Evolutionary conservation across 2,888 invertebrate species (phyloP).

Genomic region (Buathra laborator): DNA sequence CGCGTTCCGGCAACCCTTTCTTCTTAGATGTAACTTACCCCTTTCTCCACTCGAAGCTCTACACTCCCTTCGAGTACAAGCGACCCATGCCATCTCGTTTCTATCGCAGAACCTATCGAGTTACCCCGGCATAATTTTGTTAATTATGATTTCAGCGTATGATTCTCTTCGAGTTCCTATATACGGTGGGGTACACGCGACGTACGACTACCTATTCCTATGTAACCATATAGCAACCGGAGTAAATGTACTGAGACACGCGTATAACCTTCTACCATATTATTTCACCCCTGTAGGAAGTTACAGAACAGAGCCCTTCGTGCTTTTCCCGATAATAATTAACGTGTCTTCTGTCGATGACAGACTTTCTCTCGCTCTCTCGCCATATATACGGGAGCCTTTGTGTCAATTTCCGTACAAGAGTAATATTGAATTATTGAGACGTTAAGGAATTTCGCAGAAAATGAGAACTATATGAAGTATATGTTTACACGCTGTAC

Average conservation of each 20-base stretch:
- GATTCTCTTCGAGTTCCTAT: constrained; percentile 76
- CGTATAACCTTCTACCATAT: constrained; percentile 50
- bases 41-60: constrained; percentile 57
- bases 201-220: constrained; percentile 8
- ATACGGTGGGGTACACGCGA: constrained; percentile 7
- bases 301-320: constrained; percentile 6
- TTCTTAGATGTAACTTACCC: constrained; percentile 80
- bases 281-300: constrained; percentile 62
- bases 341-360: constrained; percentile 65
- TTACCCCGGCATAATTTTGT: constrained; percentile 84
- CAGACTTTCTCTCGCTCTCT: constrained; percentile 38
- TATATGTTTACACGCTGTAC: not conserved
- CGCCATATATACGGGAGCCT: constrained; percentile 24
- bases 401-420: constrained; percentile 55
- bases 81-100: constrained; percentile 65
- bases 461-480: too few species aligned
- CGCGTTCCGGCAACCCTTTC: constrained; percentile 79
- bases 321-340: constrained; percentile 62
- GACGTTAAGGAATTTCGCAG: not conserved
- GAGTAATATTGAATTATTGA: constrained; percentile 24
- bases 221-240: not conserved
- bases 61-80: constrained; percentile 60
- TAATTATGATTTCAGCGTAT: constrained; percentile 84
- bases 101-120: constrained; percentile 81
- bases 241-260: constrained; percentile 33